A percentile compares a stretch with the other conserved stretches of the same genome.
Evolutionary conservation across 92 coral and sea anemone genomes (phyloP).

Genomic region (Bergia sp.): DNA sequence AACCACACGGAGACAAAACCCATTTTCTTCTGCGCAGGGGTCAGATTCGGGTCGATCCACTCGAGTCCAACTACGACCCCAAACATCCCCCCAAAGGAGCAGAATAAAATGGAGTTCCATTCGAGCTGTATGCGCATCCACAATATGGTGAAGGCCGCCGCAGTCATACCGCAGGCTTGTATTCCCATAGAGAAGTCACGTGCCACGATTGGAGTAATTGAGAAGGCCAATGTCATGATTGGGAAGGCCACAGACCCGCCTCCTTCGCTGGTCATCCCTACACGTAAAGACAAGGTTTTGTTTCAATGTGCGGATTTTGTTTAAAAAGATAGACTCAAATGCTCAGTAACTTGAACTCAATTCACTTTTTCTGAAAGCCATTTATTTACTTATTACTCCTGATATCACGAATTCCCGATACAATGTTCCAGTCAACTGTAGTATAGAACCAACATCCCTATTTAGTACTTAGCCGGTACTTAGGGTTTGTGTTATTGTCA

Average conservation of each 20-base stretch:
- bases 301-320: too few relatives aligned
- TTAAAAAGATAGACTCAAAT: too few relatives aligned
- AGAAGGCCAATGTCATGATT: conserved; percentile 50
- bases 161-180: conserved; percentile 28
- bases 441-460: too few relatives aligned
- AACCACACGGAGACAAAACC: conserved; percentile 92
- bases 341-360: too few relatives aligned
- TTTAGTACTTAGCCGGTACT: too few relatives aligned
- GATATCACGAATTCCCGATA: too few relatives aligned
- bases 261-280: conserved; percentile 57
- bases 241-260: conserved; percentile 50
- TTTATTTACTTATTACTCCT: too few relatives aligned
- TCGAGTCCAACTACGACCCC: conserved; percentile 82
- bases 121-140: conserved; percentile 80
- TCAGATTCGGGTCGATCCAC: conserved; percentile 81
- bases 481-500: too few relatives aligned
- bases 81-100: conserved; percentile 74
- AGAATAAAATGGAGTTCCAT: conserved; percentile 74
- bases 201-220: conserved; percentile 39
- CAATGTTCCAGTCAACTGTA: too few relatives aligned
- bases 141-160: conserved; percentile 23
- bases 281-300: background rate
- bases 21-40: conserved; percentile 90
- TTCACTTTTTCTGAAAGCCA: too few relatives aligned
- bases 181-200: conserved; percentile 51